Conservation (phyloP, 1,140 invertebrate species). For the Pissodes strobi region DNA sequence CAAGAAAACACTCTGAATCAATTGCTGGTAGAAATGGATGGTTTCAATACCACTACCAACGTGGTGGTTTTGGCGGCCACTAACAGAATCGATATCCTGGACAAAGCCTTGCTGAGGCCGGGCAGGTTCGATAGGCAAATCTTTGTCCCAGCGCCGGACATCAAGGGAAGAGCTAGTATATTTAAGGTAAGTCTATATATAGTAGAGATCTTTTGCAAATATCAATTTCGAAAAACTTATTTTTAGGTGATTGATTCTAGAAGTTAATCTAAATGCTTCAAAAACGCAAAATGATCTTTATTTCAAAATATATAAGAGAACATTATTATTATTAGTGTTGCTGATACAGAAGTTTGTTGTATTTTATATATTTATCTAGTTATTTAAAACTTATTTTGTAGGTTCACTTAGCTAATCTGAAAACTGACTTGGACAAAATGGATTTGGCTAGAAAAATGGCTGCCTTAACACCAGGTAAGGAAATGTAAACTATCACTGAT, state of each 20-base stretch:
- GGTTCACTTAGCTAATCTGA: constrained; percentile 81
- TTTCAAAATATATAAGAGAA: too few relatives aligned
- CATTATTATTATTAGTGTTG: too few relatives aligned
- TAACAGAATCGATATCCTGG: constrained; percentile 96
- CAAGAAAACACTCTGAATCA: constrained; percentile 99
- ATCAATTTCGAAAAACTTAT: too few relatives aligned
- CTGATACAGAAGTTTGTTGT: too few relatives aligned
- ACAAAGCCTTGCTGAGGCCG: constrained; percentile 93
- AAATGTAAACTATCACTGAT: neutral
- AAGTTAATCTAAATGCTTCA: too few relatives aligned
- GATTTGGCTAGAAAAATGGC: constrained; percentile 93
- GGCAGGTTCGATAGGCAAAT: constrained; percentile 99
- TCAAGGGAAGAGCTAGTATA: constrained; percentile 91
- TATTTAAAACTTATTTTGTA: neutral
- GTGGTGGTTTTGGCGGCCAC: constrained; percentile 98
- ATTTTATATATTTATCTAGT: neutral
- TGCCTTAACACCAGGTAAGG: constrained; percentile 63
- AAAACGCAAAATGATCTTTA: too few relatives aligned
- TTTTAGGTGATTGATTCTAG: too few relatives aligned
- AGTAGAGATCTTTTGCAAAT: too few relatives aligned
- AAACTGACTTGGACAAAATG: constrained; percentile 87
- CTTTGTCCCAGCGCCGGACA: constrained; percentile 97
- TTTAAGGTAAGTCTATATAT: constrained; percentile 75
- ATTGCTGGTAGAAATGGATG: constrained; percentile 99
- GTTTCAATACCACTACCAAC: constrained; percentile 96